These are phyloP conservation scores for Promerops cafer DNA, from an alignment of 2,113 vertebrate species.

Conservation along the genomic window DNA sequence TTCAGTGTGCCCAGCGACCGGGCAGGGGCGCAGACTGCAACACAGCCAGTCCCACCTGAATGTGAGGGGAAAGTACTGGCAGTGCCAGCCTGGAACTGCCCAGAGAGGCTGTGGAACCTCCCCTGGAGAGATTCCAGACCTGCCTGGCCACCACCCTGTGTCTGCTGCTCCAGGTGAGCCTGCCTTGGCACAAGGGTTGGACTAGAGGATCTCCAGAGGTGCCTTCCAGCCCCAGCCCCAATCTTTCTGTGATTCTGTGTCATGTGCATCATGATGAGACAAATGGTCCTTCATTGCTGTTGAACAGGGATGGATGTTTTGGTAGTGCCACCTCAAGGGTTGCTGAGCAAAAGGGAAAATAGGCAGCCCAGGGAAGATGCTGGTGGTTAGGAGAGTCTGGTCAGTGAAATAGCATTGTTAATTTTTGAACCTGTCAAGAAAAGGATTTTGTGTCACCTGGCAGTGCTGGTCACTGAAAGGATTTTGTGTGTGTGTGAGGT, in stretches of 20 bases:
- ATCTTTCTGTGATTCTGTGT: not conserved
- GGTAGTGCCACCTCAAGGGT: too few species aligned
- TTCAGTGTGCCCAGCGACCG: not conserved
- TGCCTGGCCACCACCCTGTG: not conserved
- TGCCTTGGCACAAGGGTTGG: not conserved
- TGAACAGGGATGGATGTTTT: not conserved
- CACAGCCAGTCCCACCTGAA: not conserved
- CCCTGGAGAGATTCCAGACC: not conserved
- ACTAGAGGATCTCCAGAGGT: not conserved
- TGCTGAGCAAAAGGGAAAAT: not conserved
- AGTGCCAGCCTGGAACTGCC: not conserved
- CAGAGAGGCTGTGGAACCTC: not conserved
- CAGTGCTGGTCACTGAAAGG: not conserved
- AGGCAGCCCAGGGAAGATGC: accelerated
- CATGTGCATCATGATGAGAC: not conserved
- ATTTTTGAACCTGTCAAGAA: not conserved
- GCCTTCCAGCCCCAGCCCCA: not conserved
- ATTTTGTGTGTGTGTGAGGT: not conserved
- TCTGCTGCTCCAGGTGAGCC: not conserved
- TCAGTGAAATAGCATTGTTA: not conserved
- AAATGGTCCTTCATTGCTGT: accelerated
- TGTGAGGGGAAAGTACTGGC: accelerated
- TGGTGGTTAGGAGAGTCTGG: not conserved
- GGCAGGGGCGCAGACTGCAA: too few species aligned
- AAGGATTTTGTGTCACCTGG: not conserved